Conservation (phyloP, 2,888 invertebrate species). For the Tetramorium bicarinatum region DNA sequence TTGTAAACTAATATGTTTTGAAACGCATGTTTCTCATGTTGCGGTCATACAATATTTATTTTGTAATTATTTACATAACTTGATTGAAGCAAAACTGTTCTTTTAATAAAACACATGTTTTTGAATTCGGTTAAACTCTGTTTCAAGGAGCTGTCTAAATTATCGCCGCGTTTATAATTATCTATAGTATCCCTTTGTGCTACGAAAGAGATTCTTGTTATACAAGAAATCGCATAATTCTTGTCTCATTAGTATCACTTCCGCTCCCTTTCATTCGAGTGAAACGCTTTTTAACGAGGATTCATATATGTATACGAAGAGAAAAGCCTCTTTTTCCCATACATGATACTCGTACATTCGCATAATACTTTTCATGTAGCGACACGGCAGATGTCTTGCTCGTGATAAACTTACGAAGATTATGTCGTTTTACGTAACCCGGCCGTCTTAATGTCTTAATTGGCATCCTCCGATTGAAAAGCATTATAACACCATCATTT, state of each 20-base stretch:
- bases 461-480: slow-evolving; percentile 46
- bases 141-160: not conserved
- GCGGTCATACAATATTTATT: not conserved
- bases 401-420: slow-evolving; percentile 60
- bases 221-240: slow-evolving; percentile 51
- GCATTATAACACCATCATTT: slow-evolving; percentile 16
- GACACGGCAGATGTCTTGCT: slow-evolving; percentile 65
- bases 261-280: slow-evolving; percentile 68
- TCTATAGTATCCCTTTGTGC: not conserved
- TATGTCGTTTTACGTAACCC: slow-evolving; percentile 61
- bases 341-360: slow-evolving; percentile 52
- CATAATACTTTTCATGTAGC: slow-evolving; percentile 67
- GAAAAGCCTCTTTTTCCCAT: slow-evolving; percentile 73
- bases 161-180: not conserved
- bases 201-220: not conserved
- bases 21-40: not conserved
- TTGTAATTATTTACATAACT: not conserved
- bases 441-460: slow-evolving; percentile 60
- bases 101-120: not conserved
- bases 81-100: not conserved
- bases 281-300: slow-evolving; percentile 74
- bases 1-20: not conserved
- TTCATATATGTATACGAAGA: slow-evolving; percentile 43
- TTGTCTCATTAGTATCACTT: slow-evolving; percentile 66
- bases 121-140: not conserved